Evolutionary conservation across 2,888 invertebrate species (phyloP).

Genomic region (Palloptera scutellata): DNA sequence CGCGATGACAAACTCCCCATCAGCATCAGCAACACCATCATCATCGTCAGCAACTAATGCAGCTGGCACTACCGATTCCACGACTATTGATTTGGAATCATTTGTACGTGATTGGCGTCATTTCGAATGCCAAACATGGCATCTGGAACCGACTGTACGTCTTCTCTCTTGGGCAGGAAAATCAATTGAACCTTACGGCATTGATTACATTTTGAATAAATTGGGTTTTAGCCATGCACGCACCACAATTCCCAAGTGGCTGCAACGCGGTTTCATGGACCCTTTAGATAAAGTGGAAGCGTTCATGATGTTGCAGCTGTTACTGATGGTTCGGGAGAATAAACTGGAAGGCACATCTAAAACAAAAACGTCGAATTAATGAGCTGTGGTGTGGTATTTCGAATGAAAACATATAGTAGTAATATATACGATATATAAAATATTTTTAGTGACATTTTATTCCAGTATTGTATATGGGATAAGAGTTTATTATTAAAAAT

Average conservation of each 20-base stretch:
- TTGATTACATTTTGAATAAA: constrained; percentile 97
- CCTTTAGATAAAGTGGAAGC: constrained; percentile 93
- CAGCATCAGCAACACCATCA: constrained; percentile 24
- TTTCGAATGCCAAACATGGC: constrained; percentile 95
- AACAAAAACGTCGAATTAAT: constrained; percentile 24
- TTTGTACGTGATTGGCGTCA: constrained; percentile 87
- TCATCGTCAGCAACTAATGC: constrained; percentile 13
- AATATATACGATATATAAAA: not conserved
- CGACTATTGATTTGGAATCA: constrained; percentile 67
- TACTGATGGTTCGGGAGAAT: constrained; percentile 69
- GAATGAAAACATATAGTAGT: no score
- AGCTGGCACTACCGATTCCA: constrained; percentile 5
- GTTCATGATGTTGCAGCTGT: constrained; percentile 77
- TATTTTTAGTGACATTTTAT: no score
- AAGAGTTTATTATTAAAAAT: no score
- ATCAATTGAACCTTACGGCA: constrained; percentile 97
- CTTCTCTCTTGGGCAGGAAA: constrained; percentile 91
- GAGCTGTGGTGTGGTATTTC: no score
- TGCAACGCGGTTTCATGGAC: constrained; percentile 98
- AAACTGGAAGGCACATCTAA: constrained; percentile 52
- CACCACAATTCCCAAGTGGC: constrained; percentile 99
- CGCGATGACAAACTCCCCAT: not conserved
- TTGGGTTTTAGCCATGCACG: constrained; percentile 96
- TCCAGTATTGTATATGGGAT: no score
- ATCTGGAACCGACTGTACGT: constrained; percentile 91